Base-by-base conservation (phyloP, 2,888 invertebrate species). In the Harmothoe impar region DNA sequence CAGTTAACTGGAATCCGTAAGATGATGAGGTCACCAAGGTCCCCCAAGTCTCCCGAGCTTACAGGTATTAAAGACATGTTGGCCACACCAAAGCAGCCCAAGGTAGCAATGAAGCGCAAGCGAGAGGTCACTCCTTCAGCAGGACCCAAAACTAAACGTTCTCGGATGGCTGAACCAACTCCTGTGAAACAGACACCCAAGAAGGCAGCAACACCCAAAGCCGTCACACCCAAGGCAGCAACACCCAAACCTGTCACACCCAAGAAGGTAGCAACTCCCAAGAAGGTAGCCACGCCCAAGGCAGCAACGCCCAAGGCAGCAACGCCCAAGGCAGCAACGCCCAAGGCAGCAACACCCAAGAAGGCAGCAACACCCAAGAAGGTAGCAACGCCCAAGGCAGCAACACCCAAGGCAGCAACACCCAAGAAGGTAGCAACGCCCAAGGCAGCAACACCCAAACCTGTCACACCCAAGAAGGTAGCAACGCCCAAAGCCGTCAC, bases 21-120 rank as follows among this genome's bases (percentile, higher is more conserved):
- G 33, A 20, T 93, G 90, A 31, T 92, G 62, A 86, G 91, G 35
- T 89, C 91, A 31, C 92, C 92, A 29, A 91, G 92, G 89, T n/a
- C 31, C 20, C 52, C 86, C 31, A 31, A 51, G 23, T 91, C 92
- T 23, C 92, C 92, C 15, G 62, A 89, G 20, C 89, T 93, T 25
- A 77, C 12, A 20, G 93, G 93, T 12, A 91, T 93, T 23, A 90
- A 81, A 25, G 15, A 90, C 17, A 51, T 90, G 56, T n/a, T 90
- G 90, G 29, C 54, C 17, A 43, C 56, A 12, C 90, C 90, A 12
- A 81, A 81, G 23, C 81, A 89, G 35, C 72, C n/a, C 33, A 91
- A 52, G 35, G 72, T 29, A 31, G 72, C 89, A 68, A 68, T 29
- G 29, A 89, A 68, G 29, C 86, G 81, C 35, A 81, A 81, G n/a